phyloP scores from a whole-genome alignment of 2,113 vertebrate genomes.

The Electrona antarctica region DNA sequence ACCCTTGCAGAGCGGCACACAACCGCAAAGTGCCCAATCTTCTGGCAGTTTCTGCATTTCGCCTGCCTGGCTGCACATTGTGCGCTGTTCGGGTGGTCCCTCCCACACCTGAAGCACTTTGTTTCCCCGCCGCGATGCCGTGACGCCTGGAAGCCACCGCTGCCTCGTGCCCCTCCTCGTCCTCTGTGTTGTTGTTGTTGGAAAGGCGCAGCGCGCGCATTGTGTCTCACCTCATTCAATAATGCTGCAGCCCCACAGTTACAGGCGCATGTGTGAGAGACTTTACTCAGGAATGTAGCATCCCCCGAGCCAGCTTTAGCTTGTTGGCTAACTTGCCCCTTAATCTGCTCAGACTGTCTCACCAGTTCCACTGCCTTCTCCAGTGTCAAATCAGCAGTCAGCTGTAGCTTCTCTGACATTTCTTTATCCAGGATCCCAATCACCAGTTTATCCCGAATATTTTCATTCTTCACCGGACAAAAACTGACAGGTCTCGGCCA shows the following conservation, averaged over 20 bases:
- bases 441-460: slow-evolving; percentile 6
- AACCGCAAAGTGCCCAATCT: slow-evolving; percentile 3
- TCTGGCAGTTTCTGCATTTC: background rate
- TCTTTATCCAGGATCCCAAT: slow-evolving; percentile 19
- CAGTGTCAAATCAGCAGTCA: background rate
- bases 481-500: slow-evolving; percentile 8
- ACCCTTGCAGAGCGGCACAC: background rate
- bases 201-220: background rate
- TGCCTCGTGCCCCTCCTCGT: background rate
- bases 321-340: slow-evolving; percentile 5
- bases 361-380: background rate
- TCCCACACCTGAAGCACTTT: too few species aligned
- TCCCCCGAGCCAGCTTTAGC: background rate
- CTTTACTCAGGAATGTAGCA: background rate
- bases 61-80: slow-evolving; percentile 4
- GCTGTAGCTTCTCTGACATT: slow-evolving; percentile 16
- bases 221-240: background rate
- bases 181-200: background rate
- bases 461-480: slow-evolving; percentile 12
- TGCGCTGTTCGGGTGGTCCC: background rate
- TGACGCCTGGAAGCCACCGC: background rate
- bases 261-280: background rate
- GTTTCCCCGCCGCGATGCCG: too few species aligned
- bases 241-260: too few species aligned
- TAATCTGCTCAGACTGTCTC: slow-evolving; percentile 6